A percentile compares a stretch with the other conserved stretches of the same genome.
phyloP scores from a whole-genome alignment of 2,888 invertebrate species.

The Meghimatium bilineatum region DNA sequence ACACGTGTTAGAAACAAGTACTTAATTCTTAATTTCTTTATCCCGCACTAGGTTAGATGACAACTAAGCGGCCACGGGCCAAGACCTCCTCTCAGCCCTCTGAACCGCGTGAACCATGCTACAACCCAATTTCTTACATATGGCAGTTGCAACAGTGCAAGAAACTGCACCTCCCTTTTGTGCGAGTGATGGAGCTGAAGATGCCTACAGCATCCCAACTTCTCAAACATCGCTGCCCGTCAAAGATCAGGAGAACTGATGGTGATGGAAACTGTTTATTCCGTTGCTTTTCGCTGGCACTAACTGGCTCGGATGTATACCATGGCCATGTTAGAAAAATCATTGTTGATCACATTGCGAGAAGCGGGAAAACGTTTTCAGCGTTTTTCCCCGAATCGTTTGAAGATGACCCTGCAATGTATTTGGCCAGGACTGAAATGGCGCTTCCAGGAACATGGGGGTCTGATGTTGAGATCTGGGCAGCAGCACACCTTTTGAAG shows the following conservation, averaged over 20 bases:
- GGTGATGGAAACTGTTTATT: conserved; percentile 41
- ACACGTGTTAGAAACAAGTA: neutral
- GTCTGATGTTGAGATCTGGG: conserved; percentile 47
- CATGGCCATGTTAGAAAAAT: conserved; percentile 7
- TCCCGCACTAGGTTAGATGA: neutral
- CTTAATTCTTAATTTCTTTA: neutral
- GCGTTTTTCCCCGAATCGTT: conserved; percentile 16
- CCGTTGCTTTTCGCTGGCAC: conserved; percentile 31
- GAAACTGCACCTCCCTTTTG: conserved; percentile 21
- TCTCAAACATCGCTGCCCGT: conserved; percentile 2
- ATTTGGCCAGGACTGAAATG: conserved; percentile 21
- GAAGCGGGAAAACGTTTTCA: conserved; percentile 23
- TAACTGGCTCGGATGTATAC: conserved; percentile 17
- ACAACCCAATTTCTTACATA: neutral
- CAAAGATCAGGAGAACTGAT: neutral
- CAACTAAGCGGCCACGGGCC: neutral
- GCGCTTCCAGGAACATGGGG: conserved; percentile 33
- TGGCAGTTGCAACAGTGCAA: conserved; percentile 35
- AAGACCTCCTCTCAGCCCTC: conserved; percentile 17
- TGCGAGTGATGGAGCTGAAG: neutral
- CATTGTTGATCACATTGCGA: conserved; percentile 8
- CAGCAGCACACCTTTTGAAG: conserved; percentile 44
- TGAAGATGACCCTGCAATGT: conserved; percentile 10
- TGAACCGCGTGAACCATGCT: neutral
- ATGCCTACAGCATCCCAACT: neutral